These are phyloP conservation scores for Antheraea assamensis DNA, from an alignment of 2,888 invertebrate species.

Conservation along the genomic window DNA sequence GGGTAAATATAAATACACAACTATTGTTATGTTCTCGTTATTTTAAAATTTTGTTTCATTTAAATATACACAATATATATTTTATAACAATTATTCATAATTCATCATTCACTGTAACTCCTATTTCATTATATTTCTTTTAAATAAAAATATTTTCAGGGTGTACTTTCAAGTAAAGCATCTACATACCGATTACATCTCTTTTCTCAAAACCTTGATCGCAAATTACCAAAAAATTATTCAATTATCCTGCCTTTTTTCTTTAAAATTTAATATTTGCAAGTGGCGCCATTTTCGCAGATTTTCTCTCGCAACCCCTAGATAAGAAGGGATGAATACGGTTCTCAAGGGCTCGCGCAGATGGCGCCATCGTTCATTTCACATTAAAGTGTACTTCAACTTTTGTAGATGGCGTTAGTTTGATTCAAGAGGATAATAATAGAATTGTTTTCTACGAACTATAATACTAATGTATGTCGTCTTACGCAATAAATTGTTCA, in stretches of 20 bases:
- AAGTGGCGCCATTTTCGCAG: conserved; percentile 72
- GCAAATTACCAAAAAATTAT: conserved; percentile 34
- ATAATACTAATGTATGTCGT: neutral
- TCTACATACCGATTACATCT: neutral
- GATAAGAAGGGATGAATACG: conserved; percentile 61
- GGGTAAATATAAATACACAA: too few species aligned
- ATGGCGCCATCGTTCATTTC: conserved; percentile 51
- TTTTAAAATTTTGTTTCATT: too few species aligned
- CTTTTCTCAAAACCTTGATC: neutral
- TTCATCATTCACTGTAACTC: neutral
- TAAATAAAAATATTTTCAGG: conserved; percentile 27
- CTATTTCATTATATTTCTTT: neutral
- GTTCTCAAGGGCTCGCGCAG: conserved; percentile 48
- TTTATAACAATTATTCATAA: neutral
- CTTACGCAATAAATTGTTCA: neutral
- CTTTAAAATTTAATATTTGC: conserved; percentile 38
- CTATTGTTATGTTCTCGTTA: too few species aligned
- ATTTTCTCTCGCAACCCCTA: conserved; percentile 75
- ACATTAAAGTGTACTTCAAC: conserved; percentile 28
- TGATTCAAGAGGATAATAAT: conserved; percentile 7
- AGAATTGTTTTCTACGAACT: neutral
- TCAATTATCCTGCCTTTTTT: conserved; percentile 39
- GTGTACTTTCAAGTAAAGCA: neutral
- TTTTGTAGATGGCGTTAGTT: conserved; percentile 62
- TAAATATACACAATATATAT: neutral